These are phyloP conservation scores for Lasioglossum albipes DNA, from an alignment of 1,140 invertebrate species.

Conservation along the genomic window DNA sequence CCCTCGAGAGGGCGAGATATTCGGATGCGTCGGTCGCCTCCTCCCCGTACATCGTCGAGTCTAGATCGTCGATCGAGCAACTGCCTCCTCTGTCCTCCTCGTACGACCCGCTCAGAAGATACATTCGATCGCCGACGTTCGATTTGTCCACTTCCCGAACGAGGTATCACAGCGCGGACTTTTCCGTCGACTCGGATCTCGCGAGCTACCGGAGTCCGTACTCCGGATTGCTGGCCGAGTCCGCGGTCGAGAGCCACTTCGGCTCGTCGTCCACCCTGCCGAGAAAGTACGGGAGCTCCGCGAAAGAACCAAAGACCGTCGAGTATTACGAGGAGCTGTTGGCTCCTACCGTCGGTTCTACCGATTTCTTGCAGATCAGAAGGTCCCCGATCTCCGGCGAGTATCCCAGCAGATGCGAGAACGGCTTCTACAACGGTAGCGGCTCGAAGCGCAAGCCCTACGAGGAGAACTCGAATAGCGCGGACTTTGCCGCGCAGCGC, in stretches of 20 bases:
- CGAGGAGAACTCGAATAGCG: constrained; percentile 39
- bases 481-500: constrained; percentile 47
- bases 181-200: constrained; percentile 60
- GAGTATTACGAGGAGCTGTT: constrained; percentile 77
- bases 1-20: constrained; percentile 70
- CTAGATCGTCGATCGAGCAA: constrained; percentile 63
- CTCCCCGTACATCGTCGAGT: constrained; percentile 56
- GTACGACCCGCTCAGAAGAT: constrained; percentile 71
- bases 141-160: constrained; percentile 57
- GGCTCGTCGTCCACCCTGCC: constrained; percentile 52
- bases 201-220: constrained; percentile 51
- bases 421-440: constrained; percentile 65
- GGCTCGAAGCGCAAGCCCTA: constrained; percentile 55
- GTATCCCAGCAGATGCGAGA: constrained; percentile 65
- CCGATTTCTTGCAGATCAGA: constrained; percentile 64
- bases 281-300: constrained; percentile 64
- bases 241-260: constrained; percentile 10
- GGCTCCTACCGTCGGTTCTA: constrained; percentile 65
- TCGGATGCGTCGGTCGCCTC: constrained; percentile 52
- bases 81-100: constrained; percentile 52
- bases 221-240: constrained; percentile 44
- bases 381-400: constrained; percentile 55
- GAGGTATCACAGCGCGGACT: constrained; percentile 70
- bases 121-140: constrained; percentile 66
- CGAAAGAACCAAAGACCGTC: constrained; percentile 69